A percentile compares a stretch with the other conserved stretches of the same genome.
phyloP scores from a whole-genome alignment of 2,113 vertebrate species.

The Pongo pygmaeus region DNA sequence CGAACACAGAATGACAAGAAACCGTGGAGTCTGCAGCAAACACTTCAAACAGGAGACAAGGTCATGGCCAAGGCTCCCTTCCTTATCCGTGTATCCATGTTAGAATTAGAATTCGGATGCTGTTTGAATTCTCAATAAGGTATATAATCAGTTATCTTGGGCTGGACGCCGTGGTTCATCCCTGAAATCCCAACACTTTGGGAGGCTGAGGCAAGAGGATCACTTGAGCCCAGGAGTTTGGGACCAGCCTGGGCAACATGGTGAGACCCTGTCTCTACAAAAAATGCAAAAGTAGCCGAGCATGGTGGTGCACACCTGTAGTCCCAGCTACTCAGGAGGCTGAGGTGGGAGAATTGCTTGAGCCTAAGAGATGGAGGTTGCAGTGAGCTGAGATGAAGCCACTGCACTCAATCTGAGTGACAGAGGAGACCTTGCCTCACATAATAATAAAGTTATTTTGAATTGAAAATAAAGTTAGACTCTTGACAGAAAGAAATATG shows the following conservation, averaged over 20 bases:
- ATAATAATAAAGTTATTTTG: neutral
- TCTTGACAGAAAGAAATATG: neutral
- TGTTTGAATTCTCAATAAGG: neutral
- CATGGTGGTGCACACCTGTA: neutral
- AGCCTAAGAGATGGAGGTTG: neutral
- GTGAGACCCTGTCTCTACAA: neutral
- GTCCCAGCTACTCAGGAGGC: neutral
- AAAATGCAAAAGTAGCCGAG: neutral
- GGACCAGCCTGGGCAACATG: neutral
- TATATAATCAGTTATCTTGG: neutral
- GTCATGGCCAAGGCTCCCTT: accelerated
- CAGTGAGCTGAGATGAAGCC: neutral
- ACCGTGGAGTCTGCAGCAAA: neutral
- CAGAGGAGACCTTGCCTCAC: neutral
- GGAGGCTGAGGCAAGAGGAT: neutral
- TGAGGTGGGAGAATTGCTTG: neutral
- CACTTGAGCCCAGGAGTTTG: neutral
- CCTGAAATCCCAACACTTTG: neutral
- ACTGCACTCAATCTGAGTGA: neutral
- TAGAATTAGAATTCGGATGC: neutral
- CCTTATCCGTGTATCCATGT: neutral
- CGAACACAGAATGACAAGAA: neutral
- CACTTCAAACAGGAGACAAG: neutral
- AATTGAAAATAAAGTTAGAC: neutral
- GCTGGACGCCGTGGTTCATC: neutral